Evolutionary conservation across 2,113 vertebrate species (phyloP), one percentile per base, ranked within the genome.

Genomic region (Pantherophis guttatus): DNA sequence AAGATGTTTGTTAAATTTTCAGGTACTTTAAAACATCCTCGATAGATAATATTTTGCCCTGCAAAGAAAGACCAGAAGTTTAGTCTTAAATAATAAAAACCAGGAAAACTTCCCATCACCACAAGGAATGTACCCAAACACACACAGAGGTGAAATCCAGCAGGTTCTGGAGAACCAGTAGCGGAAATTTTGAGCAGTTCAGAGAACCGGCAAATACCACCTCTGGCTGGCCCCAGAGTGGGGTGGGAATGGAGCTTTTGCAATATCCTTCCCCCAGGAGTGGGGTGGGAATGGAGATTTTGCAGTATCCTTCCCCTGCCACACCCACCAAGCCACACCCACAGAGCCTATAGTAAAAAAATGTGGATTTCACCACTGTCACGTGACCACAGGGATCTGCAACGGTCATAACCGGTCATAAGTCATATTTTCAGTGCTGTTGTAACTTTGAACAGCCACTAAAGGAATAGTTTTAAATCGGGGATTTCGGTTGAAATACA

Each of bases 21-120:
- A 44, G 97, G 98, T 93, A 98, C 95, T 94, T 96, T 97, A 97
- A 99, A 99, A 96, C 99, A 99, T 91, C 99, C 99, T 0, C 98
- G 98, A 97, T 98, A 98, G 92, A 97, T 98, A 96, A 98, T 97
- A 3, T 98, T 99, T 96, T 95, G 98, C 96, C 99, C 99, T 99
- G 97, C 0, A 2, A 96, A 94, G 93, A 97, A 54, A 97, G 65
- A 88, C 97, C 96, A 96, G 23, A 90, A 93, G 92, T 94, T 94
- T 95, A 12, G 93, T 92, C 59, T 93, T 97, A 75, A 97, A 95
- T 94, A 95, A 92, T 0, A 0, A 53, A 19, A 90, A 75, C 70
- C 19, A 0, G 26, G 10, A 87, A 62, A 91, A 92, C 33, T 53
- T 91, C 57, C 26, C 53, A 33, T 62, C 62, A 62, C 94, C 89